These are phyloP conservation scores for Melieria omissa DNA, from an alignment of 2,888 invertebrate species.

Conservation along the genomic window DNA sequence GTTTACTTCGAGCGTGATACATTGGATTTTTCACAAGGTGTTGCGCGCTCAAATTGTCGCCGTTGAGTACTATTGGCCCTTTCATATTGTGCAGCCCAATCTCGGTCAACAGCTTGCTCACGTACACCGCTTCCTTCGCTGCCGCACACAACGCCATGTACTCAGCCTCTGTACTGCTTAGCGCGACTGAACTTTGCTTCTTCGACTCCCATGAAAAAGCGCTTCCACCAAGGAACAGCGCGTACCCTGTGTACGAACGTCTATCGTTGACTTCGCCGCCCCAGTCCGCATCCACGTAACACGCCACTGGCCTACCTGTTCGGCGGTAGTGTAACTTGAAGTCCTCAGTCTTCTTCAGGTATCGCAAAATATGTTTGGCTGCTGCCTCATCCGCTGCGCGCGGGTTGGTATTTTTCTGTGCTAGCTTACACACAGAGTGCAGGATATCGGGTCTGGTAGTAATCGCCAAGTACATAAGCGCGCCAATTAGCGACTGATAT, in stretches of 20 bases:
- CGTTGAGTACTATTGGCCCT: neutral
- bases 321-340: conserved; percentile 16
- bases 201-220: conserved; percentile 41
- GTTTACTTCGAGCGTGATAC: conserved; percentile 20
- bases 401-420: conserved; percentile 44
- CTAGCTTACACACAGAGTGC: conserved; percentile 43
- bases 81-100: neutral
- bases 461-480: conserved; percentile 36
- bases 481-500: conserved; percentile 42
- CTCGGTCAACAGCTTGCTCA: conserved; percentile 28
- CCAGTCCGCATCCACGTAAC: conserved; percentile 43
- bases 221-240: conserved; percentile 37
- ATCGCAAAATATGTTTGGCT: conserved; percentile 40
- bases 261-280: conserved; percentile 31
- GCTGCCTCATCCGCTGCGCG: conserved; percentile 39
- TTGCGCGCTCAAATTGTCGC: conserved; percentile 17
- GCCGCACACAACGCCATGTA: conserved; percentile 13
- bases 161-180: conserved; percentile 41
- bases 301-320: conserved; percentile 1
- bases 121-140: conserved; percentile 38
- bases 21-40: conserved; percentile 31
- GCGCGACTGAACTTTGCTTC: conserved; percentile 40
- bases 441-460: conserved; percentile 40
- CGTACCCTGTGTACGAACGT: conserved; percentile 39
- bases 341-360: conserved; percentile 15